Base-by-base conservation (phyloP, 1,140 invertebrate species). In the Plectrocnemia conspersa region DNA sequence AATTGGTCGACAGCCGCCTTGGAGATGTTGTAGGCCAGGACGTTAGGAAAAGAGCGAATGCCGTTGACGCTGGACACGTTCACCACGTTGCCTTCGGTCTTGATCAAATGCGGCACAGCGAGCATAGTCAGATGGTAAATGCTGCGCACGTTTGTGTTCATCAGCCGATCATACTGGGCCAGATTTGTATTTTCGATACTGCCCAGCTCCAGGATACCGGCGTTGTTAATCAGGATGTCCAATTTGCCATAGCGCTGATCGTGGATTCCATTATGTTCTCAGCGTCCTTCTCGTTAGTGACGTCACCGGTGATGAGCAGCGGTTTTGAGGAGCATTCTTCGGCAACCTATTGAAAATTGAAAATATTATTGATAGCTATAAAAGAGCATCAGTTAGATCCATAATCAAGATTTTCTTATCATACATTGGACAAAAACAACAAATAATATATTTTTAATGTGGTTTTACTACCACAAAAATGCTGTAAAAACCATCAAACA, bases 1-100 rank as follows among this genome's bases (percentile, higher is more conserved):
- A 93, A 78, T 63, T 91, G 89, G 72, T 92, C 88, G 7, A 93
- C 59, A 15, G 88, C 86, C 54, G 86, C 70, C 75, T 93, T 93
- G 21, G 85, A 89, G 74, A 90, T 83, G 62, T 82, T 84, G 65
- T 93, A 92, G 0, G 85, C 78, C 42, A 85, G 66, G 24, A 81
- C 70, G 60, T 77, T 77, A 18, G 82, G 75, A 57, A 84, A 85
- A 7, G 86, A 78, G 70, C 87, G 71, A 19, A 86, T 63, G n/a
- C 87, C 88, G 63, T 78, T 81, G 1, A 91, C 83, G 66, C 87
- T 90, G 1, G 87, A 91, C 2, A 92, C 83, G 70, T 92, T 92
- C 0, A 92, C 83, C 63, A 90, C 83, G 58, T 80, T 84, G 13
- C 86, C 86, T 70, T 86, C 84, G 1, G 79, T 77, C 67, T 81